Evolutionary conservation across 2,113 vertebrate genomes (phyloP).

Genomic region (Monarcha castaneiventris): DNA sequence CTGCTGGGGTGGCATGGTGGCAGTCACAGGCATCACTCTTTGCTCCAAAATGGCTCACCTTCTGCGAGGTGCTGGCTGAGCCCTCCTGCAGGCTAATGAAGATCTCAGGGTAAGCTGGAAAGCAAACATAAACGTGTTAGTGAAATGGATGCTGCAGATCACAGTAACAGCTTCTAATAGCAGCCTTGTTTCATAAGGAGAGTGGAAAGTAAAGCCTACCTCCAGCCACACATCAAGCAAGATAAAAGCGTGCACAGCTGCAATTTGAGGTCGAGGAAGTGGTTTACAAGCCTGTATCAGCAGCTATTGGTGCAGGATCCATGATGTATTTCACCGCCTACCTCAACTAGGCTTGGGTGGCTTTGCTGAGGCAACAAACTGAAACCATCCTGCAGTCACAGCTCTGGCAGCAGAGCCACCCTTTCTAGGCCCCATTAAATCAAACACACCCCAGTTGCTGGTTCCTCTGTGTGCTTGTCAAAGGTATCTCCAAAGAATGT

Average conservation of each 20-base stretch:
- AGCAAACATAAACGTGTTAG: conserved; percentile 15
- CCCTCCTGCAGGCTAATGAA: conserved; percentile 17
- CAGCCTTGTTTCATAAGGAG: neutral
- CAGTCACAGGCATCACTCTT: neutral
- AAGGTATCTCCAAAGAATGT: neutral
- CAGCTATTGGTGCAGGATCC: neutral
- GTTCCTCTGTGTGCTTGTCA: neutral
- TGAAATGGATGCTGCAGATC: neutral
- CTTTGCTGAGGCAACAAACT: neutral
- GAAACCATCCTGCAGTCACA: neutral
- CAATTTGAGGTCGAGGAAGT: neutral
- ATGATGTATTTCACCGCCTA: neutral
- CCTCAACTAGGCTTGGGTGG: neutral
- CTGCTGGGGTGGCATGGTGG: neutral
- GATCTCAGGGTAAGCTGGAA: conserved; percentile 69
- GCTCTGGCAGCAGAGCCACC: neutral
- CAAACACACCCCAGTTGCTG: neutral
- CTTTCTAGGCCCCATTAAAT: accelerated
- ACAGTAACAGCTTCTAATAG: neutral
- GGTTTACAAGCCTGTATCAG: neutral
- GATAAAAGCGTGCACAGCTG: neutral
- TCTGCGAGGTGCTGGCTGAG: neutral
- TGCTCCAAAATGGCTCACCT: conserved; percentile 52
- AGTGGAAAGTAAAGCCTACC: neutral
- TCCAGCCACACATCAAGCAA: neutral